Base-by-base conservation (phyloP, 2,797 vertebrate species). In the Otus scops region DNA sequence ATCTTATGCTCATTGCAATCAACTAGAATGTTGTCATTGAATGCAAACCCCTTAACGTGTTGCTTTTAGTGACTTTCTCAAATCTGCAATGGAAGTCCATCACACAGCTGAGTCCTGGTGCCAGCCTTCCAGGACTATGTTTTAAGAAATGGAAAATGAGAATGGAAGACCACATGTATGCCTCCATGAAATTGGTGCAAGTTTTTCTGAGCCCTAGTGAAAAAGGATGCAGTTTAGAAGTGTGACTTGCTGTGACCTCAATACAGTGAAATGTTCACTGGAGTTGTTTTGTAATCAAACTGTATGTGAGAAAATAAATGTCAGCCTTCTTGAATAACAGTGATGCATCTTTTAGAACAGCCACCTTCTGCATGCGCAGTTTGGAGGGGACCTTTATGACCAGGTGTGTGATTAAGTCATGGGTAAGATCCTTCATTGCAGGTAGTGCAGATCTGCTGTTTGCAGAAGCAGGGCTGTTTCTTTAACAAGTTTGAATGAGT, bases 281-380 rank as follows among this genome's bases (percentile, higher is more conserved):
- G 28, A 28, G 36, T 22, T 57, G 30, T 48, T 75, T 70, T 81
- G 43, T 80, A 15, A 50, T 27, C 32, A 73, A 27, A 16, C 10
- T 47, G 10, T 64, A 16, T 3, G 6, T 53, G 32, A 19, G 22
- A 51, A 56, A 84, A n/a, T 63, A 11, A 2, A 13, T 7, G 9
- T 12, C 51, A 70, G 6, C 26, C 32, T 50, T 56, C 50, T 81
- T 28, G 24, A 32, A 15, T 26, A 38, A 10, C 32, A 26, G 13
- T 4, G 28, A 9, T 56, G 47, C 6, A 26, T 34, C 30, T 85
- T 85, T 65, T 68, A 21, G 28, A 67, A 12, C 10, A 60, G 23
- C 39, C 41, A 34, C 32, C 13, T 64, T 67, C 74, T 60, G 32
- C 28, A 32, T 1, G 0, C 1, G 18, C 32, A 10, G 2, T 38